phyloP scores from a whole-genome alignment of 2,888 invertebrate species.

The Craniophora ligustri region DNA sequence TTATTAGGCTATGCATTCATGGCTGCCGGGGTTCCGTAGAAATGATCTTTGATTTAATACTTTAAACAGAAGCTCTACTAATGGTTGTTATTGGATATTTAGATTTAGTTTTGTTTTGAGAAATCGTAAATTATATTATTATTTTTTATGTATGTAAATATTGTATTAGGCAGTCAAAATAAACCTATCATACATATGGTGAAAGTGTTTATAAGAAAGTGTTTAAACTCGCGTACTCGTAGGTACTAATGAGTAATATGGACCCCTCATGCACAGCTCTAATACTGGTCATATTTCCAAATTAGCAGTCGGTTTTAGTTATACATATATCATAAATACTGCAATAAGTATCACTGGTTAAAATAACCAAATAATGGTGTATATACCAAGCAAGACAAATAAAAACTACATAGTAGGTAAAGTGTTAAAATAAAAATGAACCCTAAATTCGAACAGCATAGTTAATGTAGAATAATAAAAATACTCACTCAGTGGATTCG shows the following conservation, averaged over 20 bases:
- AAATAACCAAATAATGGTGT: too few relatives aligned
- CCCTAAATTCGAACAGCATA: constrained; percentile 59
- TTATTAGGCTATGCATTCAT: constrained; percentile 84
- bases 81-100: not conserved
- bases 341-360: not conserved
- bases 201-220: too few relatives aligned
- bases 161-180: too few relatives aligned
- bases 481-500: constrained; percentile 65
- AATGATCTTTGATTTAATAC: constrained; percentile 54
- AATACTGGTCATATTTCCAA: not conserved
- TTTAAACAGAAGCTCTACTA: constrained; percentile 10
- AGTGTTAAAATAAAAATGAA: constrained; percentile 46
- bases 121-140: too few relatives aligned
- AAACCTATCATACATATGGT: too few relatives aligned
- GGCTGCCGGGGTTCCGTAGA: constrained; percentile 67
- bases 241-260: too few relatives aligned
- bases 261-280: too few relatives aligned
- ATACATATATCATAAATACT: not conserved
- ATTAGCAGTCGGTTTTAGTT: not conserved
- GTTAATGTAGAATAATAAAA: constrained; percentile 68
- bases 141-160: too few relatives aligned
- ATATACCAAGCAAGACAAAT: too few relatives aligned
- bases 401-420: not conserved
- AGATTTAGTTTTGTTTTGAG: too few relatives aligned
- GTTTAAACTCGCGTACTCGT: too few relatives aligned